A percentile compares a stretch with the other conserved stretches of the same genome.
These are phyloP conservation scores for Hemaris fuciformis DNA, from an alignment of 2,888 invertebrate species.

Conservation along the genomic window DNA sequence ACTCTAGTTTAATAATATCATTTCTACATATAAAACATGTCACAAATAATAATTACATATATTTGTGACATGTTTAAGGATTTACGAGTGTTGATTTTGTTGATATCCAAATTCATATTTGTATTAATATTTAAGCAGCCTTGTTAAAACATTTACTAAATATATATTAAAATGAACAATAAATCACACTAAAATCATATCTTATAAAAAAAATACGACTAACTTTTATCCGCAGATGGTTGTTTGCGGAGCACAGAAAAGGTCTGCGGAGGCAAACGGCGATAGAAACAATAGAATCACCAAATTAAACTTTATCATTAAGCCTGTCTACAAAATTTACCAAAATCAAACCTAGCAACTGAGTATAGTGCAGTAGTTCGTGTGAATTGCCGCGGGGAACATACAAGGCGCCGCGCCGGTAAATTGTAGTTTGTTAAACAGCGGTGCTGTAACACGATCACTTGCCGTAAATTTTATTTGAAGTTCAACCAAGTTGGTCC, in stretches of 20 bases:
- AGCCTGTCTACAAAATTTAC: neutral
- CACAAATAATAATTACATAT: too few relatives aligned
- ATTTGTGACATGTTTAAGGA: too few relatives aligned
- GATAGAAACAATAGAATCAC: slow-evolving; percentile 1
- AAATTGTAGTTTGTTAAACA: neutral
- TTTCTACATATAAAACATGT: too few relatives aligned
- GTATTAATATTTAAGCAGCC: too few relatives aligned
- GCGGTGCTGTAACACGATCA: neutral
- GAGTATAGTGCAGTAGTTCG: neutral
- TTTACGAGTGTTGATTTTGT: too few relatives aligned
- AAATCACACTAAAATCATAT: too few relatives aligned
- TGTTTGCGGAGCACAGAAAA: slow-evolving; percentile 49
- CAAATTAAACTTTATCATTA: neutral
- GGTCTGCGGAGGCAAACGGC: slow-evolving; percentile 21
- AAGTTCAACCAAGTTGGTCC: neutral
- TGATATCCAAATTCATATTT: too few relatives aligned
- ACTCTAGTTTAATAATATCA: too few relatives aligned
- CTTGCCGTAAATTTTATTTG: neutral
- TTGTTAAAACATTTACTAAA: too few relatives aligned
- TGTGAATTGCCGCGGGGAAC: neutral
- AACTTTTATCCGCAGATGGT: slow-evolving; percentile 39
- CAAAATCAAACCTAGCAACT: neutral
- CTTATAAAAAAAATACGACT: too few relatives aligned
- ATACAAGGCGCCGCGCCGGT: neutral
- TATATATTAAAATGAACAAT: too few relatives aligned